A percentile compares a stretch with the other conserved stretches of the same genome.
phyloP scores from a whole-genome alignment of 2,888 invertebrate genomes.

The Desoria tigrina region DNA sequence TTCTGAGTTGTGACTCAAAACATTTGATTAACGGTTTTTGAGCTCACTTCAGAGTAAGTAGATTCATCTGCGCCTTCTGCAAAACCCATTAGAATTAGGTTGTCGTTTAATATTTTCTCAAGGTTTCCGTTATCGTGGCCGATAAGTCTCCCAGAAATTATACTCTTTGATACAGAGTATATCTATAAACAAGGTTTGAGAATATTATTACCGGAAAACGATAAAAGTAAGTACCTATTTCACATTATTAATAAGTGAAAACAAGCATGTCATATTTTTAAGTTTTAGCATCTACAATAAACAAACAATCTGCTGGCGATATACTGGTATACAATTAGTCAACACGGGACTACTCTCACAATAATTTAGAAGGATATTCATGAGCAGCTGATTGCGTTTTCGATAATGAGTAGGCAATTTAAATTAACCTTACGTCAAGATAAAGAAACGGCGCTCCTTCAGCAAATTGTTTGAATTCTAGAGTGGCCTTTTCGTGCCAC shows the following conservation, averaged over 20 bases:
- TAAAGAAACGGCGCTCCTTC: slow-evolving; percentile 19
- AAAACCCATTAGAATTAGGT: slow-evolving; percentile 65
- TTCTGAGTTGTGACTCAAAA: slow-evolving; percentile 10
- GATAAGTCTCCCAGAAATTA: slow-evolving; percentile 69
- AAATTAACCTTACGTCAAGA: slow-evolving; percentile 18
- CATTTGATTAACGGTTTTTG: slow-evolving; percentile 33
- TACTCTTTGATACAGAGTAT: slow-evolving; percentile 75
- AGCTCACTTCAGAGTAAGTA: slow-evolving; percentile 76
- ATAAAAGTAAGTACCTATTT: too few species aligned
- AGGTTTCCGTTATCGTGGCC: slow-evolving; percentile 33
- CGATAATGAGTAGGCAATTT: background rate
- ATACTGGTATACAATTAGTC: too few species aligned
- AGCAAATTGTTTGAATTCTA: slow-evolving; percentile 34
- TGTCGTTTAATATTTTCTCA: slow-evolving; percentile 36
- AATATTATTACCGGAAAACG: too few species aligned
- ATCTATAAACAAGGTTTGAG: slow-evolving; percentile 58
- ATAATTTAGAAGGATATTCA: too few species aligned
- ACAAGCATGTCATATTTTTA: too few species aligned
- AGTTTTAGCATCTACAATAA: too few species aligned
- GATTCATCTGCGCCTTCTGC: slow-evolving; percentile 74
- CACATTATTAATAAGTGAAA: too few species aligned
- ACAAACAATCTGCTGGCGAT: too few species aligned
- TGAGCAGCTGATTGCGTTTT: background rate
- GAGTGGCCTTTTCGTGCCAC: slow-evolving; percentile 40
- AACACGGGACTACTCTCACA: too few species aligned